phyloP scores from a whole-genome alignment of 2,113 vertebrate species.

The Anoplopoma fimbria region DNA sequence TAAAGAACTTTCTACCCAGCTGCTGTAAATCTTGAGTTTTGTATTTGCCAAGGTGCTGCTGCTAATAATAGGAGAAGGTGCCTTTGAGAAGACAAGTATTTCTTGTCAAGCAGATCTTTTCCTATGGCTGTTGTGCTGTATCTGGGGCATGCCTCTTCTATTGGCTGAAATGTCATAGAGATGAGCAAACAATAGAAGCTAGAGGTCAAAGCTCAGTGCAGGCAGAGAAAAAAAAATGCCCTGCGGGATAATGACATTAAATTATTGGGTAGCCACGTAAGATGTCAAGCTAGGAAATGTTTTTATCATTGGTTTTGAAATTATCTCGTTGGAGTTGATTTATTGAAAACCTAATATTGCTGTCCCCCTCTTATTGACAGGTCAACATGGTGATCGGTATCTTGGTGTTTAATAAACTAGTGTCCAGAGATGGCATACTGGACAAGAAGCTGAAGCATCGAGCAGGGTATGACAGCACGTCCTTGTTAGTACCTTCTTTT shows the following conservation, averaged over 20 bases:
- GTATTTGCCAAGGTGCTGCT: conserved; percentile 9
- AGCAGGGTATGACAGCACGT: conserved; percentile 93
- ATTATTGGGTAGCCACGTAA: conserved; percentile 8
- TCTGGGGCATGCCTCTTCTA: conserved; percentile 57
- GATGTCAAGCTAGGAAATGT: conserved; percentile 20
- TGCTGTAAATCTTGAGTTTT: conserved; percentile 29
- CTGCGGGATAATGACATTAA: conserved; percentile 51
- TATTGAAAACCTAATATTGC: conserved; percentile 2
- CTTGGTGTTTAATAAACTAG: conserved; percentile 99
- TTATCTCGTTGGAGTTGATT: neutral
- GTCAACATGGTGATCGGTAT: conserved; percentile 99
- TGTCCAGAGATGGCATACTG: conserved; percentile 99
- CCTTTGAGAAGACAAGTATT: conserved; percentile 68
- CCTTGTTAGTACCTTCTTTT: conserved; percentile 77
- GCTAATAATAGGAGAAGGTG: conserved; percentile 70
- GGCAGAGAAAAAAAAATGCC: too few relatives aligned
- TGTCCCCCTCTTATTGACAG: conserved; percentile 81
- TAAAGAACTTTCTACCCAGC: conserved; percentile 2
- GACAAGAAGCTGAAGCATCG: conserved; percentile 99
- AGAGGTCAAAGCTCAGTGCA: conserved; percentile 63
- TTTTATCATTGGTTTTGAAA: conserved; percentile 16
- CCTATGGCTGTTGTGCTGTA: conserved; percentile 55
- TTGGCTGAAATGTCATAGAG: conserved; percentile 72
- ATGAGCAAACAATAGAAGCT: conserved; percentile 61
- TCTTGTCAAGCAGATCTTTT: conserved; percentile 62